phyloP scores from a whole-genome alignment of 2,113 vertebrate species.

The Scytalopus superciliaris region DNA sequence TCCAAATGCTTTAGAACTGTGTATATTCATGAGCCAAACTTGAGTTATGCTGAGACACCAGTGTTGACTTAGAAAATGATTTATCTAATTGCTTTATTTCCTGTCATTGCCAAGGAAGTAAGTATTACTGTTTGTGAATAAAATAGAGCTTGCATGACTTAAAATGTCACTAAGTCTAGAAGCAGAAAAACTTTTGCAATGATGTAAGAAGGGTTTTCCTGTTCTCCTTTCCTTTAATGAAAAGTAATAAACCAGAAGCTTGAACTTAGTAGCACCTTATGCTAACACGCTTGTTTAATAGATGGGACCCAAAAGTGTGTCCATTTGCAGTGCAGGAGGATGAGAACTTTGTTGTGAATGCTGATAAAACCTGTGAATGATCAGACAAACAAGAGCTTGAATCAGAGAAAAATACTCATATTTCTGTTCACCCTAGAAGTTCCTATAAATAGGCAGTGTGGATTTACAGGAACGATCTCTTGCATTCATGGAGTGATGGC shows the following conservation, averaged over 20 bases:
- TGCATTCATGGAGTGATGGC: background rate
- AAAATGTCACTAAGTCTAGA: slow-evolving; percentile 32
- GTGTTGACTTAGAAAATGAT: slow-evolving; percentile 61
- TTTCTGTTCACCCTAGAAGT: background rate
- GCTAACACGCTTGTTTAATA: background rate
- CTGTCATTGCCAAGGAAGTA: slow-evolving; percentile 49
- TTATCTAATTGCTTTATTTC: slow-evolving; percentile 66
- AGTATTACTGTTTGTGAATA: slow-evolving; percentile 46
- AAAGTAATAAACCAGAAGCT: background rate
- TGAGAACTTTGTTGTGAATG: too few species aligned
- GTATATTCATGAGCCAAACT: slow-evolving; percentile 20
- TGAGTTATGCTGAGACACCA: slow-evolving; percentile 48
- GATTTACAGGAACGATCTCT: background rate
- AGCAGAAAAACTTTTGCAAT: background rate
- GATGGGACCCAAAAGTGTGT: background rate
- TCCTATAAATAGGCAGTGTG: background rate
- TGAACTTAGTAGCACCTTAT: background rate
- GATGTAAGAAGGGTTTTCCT: slow-evolving; percentile 11
- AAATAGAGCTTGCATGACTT: slow-evolving; percentile 9
- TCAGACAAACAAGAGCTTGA: background rate
- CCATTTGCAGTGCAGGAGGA: background rate
- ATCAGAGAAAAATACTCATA: background rate
- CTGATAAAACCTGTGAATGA: background rate
- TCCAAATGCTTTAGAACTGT: slow-evolving; percentile 41
- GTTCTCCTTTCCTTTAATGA: background rate